Base-by-base conservation (phyloP, 2,888 invertebrate genomes). In the Ditylenchus weischeri region DNA sequence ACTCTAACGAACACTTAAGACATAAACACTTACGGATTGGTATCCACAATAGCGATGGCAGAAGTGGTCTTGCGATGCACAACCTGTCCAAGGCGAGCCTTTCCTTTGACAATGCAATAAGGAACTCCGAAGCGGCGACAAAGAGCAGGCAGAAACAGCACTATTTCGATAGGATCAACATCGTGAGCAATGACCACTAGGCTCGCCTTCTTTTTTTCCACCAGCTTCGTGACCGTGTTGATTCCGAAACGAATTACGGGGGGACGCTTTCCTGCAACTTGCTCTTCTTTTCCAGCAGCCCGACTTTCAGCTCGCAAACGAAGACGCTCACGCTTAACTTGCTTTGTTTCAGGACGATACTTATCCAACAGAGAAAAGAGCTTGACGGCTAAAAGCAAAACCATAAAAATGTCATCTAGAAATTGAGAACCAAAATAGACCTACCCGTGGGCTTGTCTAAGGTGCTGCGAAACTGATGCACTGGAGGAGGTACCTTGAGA, bases 91-190 rank as follows among this genome's bases (percentile, higher is more conserved):
- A 98, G 87, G 72, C 95, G 89, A 51, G 96, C 92, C 86, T 98
- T 98, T 83, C 95, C 93, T 86, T 98, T 98, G 36, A 98, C 90
- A 79, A 99, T 96, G 85, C 96, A 96, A 86, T 99, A 99, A 19
- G 98, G 96, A n/a, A 99, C 93, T 67, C 79, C 77, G 96, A 98
- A 98, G 86, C 96, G 98, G 79, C 96, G 90, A 88, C 98, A 99
- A 75, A 99, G 88, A 43, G 96, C 93, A 57, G 98, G 98, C 83
- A 99, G 87, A 88, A 93, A 96, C 50, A 99, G 87, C 1, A 99
- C 96, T 84, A 98, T 87, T 93, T 98, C 98, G 85, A 98, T 89
- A 48, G 98, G 98, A 84, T 98, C 96, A 48, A 96, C 95, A 88
- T 98, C 95, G 83, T 95, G 95, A 65, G 98, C 93, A 83, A 98